phyloP scores from a whole-genome alignment of 2,113 vertebrate species.

The Chrysemys picta region DNA sequence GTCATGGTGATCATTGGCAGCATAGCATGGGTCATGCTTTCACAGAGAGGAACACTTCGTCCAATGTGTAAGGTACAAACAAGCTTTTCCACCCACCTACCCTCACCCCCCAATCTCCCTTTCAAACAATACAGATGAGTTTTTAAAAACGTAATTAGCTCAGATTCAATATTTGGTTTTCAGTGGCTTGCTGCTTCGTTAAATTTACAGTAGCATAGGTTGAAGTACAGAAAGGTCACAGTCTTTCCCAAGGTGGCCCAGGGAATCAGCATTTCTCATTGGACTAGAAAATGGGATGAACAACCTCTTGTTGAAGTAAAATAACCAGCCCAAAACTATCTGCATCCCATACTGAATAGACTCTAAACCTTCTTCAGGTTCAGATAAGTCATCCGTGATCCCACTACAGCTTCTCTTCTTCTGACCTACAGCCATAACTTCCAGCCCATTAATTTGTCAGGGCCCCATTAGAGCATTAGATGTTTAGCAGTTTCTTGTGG shows the following conservation, averaged over 20 bases:
- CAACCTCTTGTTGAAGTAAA: not conserved
- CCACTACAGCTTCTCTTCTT: not conserved
- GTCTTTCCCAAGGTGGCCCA: not conserved
- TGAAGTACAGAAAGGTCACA: not conserved
- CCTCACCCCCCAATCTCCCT: not conserved
- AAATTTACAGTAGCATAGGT: not conserved
- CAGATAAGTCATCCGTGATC: not conserved
- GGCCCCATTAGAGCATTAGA: not conserved
- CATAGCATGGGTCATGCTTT: not conserved
- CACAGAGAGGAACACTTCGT: slow-evolving; percentile 21
- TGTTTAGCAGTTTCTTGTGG: not conserved
- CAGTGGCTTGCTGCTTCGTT: not conserved
- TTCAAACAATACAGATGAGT: slow-evolving; percentile 26
- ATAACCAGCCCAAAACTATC: not conserved
- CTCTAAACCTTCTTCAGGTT: not conserved
- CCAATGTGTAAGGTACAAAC: not conserved
- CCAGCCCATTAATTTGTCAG: slow-evolving; percentile 18
- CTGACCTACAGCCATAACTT: slow-evolving; percentile 6
- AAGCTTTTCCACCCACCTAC: not conserved
- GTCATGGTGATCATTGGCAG: not conserved
- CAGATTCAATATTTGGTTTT: slow-evolving; percentile 33
- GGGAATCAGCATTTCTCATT: not conserved
- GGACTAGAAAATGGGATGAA: not conserved
- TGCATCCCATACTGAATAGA: not conserved
- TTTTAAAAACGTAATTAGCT: slow-evolving; percentile 14